Conservation (phyloP, 2,888 invertebrate genomes). For the Sarcophaga caerulescens region DNA sequence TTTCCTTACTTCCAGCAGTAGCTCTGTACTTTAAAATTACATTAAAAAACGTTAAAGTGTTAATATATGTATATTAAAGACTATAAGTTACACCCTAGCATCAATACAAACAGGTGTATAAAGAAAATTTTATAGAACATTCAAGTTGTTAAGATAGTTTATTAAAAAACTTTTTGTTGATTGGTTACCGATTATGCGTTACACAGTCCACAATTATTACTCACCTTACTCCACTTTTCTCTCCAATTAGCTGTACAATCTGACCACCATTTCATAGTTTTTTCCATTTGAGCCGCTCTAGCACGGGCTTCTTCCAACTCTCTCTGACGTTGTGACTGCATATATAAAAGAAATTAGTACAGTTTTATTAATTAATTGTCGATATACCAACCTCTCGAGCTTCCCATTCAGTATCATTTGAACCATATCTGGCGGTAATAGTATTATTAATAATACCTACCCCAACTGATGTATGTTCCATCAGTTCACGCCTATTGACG, state of each 20-base stretch:
- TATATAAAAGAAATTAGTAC: background rate
- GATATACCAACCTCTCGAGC: constrained; percentile 77
- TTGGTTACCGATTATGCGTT: constrained; percentile 48
- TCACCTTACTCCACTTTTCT: constrained; percentile 95
- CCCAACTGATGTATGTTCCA: constrained; percentile 51
- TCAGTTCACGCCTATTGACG: constrained; percentile 59
- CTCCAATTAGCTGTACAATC: constrained; percentile 98
- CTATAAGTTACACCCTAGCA: too few relatives aligned
- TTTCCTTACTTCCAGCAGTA: too few relatives aligned
- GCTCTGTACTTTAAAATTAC: too few relatives aligned
- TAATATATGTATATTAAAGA: too few relatives aligned
- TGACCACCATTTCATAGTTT: constrained; percentile 99
- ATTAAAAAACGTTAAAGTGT: too few relatives aligned
- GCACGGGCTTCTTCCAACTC: constrained; percentile 97
- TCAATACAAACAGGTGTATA: background rate
- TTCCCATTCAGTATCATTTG: constrained; percentile 81
- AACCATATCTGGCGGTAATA: constrained; percentile 55
- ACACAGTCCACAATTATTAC: background rate
- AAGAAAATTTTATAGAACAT: background rate
- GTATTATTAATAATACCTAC: constrained; percentile 61
- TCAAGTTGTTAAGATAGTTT: background rate
- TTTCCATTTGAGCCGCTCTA: constrained; percentile 98
- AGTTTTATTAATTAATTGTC: background rate
- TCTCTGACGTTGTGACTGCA: constrained; percentile 82
- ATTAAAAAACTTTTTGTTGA: background rate